phyloP scores from a whole-genome alignment of 2,113 vertebrate genomes.

The Mobula birostris region DNA sequence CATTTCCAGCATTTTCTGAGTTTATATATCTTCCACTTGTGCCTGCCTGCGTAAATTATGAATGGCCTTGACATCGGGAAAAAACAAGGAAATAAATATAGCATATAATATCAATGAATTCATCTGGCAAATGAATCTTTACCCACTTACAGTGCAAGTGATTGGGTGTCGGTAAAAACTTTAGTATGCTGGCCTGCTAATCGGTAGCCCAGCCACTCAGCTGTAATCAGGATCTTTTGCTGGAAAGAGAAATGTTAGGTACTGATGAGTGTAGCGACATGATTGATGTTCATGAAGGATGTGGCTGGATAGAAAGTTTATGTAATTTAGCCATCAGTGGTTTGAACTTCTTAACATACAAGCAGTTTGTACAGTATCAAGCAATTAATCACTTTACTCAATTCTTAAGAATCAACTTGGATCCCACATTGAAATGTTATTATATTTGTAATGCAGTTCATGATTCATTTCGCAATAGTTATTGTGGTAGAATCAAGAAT shows the following conservation, averaged over 20 bases:
- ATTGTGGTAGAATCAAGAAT: neutral
- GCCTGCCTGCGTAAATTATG: neutral
- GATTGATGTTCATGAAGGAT: neutral
- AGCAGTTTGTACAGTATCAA: neutral
- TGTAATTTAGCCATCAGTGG: neutral
- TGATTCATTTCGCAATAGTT: neutral
- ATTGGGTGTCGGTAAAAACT: neutral
- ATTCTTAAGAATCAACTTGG: neutral
- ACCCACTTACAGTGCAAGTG: neutral
- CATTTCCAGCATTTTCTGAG: too few relatives aligned
- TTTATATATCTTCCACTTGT: neutral
- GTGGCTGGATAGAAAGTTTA: neutral
- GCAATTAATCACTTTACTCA: neutral
- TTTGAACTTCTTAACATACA: neutral
- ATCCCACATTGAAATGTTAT: neutral
- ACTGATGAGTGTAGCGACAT: neutral
- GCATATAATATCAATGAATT: neutral
- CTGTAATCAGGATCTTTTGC: neutral
- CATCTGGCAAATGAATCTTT: neutral
- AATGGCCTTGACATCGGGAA: neutral
- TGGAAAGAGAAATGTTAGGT: neutral
- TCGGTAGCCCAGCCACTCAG: neutral
- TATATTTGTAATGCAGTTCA: neutral
- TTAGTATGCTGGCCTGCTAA: neutral
- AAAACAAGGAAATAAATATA: neutral